Conservation (phyloP, 2,113 vertebrate species). For the Eulemur macaco region DNA sequence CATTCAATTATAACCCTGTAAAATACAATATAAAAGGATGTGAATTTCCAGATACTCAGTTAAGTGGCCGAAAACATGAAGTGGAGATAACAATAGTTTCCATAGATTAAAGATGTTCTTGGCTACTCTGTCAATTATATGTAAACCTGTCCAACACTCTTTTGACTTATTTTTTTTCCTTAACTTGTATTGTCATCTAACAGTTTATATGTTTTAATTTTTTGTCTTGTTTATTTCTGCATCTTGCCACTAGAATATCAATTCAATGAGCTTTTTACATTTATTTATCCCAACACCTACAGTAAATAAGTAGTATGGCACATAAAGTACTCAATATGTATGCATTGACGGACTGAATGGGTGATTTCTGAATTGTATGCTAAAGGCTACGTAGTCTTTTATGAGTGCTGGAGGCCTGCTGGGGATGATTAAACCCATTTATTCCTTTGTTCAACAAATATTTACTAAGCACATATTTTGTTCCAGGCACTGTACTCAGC, state of each 20-base stretch:
- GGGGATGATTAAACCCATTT: slow-evolving; percentile 35
- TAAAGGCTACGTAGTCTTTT: neutral
- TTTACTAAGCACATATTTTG: slow-evolving; percentile 40
- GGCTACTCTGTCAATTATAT: neutral
- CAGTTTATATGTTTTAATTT: neutral
- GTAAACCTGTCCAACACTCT: neutral
- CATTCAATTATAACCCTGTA: neutral
- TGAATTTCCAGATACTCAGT: neutral
- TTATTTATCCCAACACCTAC: neutral
- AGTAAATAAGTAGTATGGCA: neutral
- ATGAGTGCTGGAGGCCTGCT: neutral
- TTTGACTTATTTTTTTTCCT: neutral
- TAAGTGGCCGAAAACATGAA: neutral
- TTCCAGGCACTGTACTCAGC: neutral
- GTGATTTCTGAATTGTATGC: neutral
- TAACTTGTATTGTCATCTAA: neutral
- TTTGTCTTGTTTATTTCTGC: neutral
- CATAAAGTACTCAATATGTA: neutral
- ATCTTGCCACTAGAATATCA: neutral
- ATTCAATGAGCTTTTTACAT: neutral
- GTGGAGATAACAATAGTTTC: neutral
- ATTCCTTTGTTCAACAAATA: slow-evolving; percentile 48
- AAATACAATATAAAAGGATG: neutral
- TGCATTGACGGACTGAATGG: neutral
- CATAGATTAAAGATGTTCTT: neutral